Conservation (phyloP, 1,140 invertebrate species). For the Drosophila malerkotliana region DNA sequence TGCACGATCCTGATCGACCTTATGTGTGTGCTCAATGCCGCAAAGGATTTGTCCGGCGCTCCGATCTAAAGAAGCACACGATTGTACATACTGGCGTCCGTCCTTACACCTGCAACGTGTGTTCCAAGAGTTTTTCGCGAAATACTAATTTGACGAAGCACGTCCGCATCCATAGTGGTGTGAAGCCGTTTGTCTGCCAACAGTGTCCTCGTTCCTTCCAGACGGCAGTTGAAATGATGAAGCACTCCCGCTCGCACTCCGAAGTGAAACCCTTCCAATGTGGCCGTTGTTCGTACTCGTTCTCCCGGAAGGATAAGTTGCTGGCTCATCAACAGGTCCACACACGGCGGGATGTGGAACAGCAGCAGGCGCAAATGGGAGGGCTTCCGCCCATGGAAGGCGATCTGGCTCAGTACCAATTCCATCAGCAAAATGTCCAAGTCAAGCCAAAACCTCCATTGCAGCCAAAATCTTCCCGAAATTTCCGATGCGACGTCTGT, state of each 20-base stretch:
- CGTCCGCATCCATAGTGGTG: constrained; percentile 89
- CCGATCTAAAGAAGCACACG: constrained; percentile 88
- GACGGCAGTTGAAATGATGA: constrained; percentile 88
- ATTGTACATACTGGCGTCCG: constrained; percentile 90
- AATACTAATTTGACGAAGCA: constrained; percentile 95
- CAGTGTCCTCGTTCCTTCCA: constrained; percentile 90
- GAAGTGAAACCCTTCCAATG: constrained; percentile 89
- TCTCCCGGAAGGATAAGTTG: constrained; percentile 87
- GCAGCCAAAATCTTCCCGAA: constrained; percentile 44
- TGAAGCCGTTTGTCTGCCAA: constrained; percentile 89
- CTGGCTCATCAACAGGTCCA: constrained; percentile 87
- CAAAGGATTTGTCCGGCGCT: constrained; percentile 87
- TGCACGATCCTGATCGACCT: constrained; percentile 87
- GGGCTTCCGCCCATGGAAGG: constrained; percentile 33
- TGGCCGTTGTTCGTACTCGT: constrained; percentile 87
- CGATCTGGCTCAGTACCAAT: constrained; percentile 57
- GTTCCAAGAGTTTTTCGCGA: constrained; percentile 88
- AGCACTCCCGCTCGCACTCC: constrained; percentile 89
- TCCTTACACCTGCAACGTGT: constrained; percentile 88
- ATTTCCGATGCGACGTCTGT: constrained; percentile 86
- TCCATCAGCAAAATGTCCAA: constrained; percentile 28
- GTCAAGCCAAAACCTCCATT: constrained; percentile 4
- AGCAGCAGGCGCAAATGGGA: constrained; percentile 44
- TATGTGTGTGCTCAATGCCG: constrained; percentile 88
- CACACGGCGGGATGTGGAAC: constrained; percentile 72